Conservation (phyloP, 2,113 vertebrate species). For the Rostratula benghalensis region DNA sequence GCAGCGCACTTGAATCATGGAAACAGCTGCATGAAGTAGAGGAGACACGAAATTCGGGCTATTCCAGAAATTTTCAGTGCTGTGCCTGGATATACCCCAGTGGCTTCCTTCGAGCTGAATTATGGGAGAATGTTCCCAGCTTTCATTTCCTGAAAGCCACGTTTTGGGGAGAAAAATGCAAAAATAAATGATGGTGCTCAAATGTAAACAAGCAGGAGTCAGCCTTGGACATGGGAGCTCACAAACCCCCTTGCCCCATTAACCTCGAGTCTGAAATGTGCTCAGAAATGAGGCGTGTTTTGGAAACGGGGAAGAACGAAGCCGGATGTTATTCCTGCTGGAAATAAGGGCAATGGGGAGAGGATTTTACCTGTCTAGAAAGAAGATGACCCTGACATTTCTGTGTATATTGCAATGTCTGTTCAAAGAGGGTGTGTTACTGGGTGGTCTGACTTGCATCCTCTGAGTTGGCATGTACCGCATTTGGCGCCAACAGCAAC, state of each 20-base stretch:
- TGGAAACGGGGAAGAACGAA: not conserved
- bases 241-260: not conserved
- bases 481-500: not conserved
- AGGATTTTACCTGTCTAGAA: not conserved
- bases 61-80: not conserved
- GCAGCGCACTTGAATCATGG: not conserved
- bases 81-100: not conserved
- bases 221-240: not conserved
- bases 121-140: not conserved
- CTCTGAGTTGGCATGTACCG: not conserved
- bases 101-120: not conserved
- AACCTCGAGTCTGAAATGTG: not conserved
- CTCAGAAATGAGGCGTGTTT: not conserved
- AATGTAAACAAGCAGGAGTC: not conserved
- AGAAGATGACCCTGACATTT: not conserved
- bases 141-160: not conserved
- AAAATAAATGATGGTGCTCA: not conserved
- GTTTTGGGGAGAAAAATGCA: not conserved
- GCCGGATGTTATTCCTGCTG: not conserved
- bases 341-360: not conserved
- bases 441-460: not conserved
- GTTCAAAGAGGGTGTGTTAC: not conserved
- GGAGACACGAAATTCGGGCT: not conserved
- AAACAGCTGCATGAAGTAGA: not conserved
- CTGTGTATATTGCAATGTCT: not conserved